Evolutionary conservation across 2,797 vertebrate species (phyloP).

Genomic region (Cirrhinus molitorella): DNA sequence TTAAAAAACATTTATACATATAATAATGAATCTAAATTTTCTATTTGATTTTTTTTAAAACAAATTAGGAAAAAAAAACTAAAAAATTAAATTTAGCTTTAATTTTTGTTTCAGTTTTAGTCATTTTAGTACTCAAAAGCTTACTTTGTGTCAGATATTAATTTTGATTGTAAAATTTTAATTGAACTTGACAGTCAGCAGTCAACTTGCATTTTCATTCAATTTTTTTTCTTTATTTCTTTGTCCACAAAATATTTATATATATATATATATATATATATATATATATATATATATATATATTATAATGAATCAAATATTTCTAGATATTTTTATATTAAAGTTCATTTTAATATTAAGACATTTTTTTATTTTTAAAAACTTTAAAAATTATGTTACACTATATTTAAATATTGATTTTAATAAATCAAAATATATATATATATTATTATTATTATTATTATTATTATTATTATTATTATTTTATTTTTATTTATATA

Average conservation of each 20-base stretch:
- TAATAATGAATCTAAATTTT: background rate
- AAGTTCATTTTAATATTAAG: background rate
- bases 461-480: no score
- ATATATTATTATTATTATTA: background rate
- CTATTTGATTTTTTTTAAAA: no score
- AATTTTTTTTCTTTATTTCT: background rate
- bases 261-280: no score
- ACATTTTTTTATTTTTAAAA: background rate
- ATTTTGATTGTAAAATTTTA: background rate
- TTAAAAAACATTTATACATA: background rate
- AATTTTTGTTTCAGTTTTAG: no score
- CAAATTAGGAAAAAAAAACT: no score
- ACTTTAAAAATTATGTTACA: background rate
- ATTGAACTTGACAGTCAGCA: background rate
- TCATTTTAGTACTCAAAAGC: background rate
- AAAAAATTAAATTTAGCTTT: no score
- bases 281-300: no score
- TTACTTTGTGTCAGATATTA: no score
- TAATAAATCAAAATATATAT: background rate
- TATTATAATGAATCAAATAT: background rate
- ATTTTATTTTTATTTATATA: no score
- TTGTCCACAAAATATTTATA: background rate
- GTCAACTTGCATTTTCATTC: no score
- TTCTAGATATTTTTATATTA: background rate
- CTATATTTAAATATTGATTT: background rate